These are phyloP conservation scores for Gorsachius magnificus DNA, from an alignment of 2,797 vertebrate genomes.

Conservation along the genomic window DNA sequence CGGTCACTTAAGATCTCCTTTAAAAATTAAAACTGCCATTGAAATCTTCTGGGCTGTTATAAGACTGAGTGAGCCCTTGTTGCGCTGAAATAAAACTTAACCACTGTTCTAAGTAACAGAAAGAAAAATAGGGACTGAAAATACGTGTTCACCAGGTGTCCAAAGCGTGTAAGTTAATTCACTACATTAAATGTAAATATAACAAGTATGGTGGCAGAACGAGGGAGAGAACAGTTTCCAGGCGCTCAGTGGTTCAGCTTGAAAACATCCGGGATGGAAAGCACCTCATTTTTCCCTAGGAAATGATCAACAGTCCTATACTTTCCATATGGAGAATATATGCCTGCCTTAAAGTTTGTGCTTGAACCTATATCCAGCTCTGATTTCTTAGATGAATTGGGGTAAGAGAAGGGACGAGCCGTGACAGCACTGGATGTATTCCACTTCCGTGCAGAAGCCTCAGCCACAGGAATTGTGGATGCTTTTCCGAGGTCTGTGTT, in stretches of 20 bases:
- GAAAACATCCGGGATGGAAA: background rate
- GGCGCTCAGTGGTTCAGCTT: background rate
- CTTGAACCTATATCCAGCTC: background rate
- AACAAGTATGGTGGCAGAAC: background rate
- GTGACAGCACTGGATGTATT: background rate
- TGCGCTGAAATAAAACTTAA: background rate
- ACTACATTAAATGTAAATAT: background rate
- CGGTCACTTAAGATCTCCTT: background rate
- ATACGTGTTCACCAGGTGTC: background rate
- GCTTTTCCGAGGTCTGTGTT: background rate
- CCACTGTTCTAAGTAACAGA: background rate
- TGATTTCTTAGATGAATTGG: background rate
- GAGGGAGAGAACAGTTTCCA: background rate
- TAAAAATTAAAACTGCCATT: background rate
- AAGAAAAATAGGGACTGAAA: background rate
- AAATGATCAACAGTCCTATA: background rate
- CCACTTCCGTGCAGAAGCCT: background rate
- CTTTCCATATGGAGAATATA: background rate
- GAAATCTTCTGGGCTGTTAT: background rate
- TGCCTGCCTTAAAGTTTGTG: background rate
- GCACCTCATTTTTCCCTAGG: background rate
- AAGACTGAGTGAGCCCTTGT: background rate
- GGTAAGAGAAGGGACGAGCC: background rate
- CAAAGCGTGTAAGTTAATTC: background rate
- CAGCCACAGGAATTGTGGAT: background rate